Percentiles rank a stretch among this genome's conserved stretches.
phyloP scores from a whole-genome alignment of 2,113 vertebrate genomes.

The Platanista minor region DNA sequence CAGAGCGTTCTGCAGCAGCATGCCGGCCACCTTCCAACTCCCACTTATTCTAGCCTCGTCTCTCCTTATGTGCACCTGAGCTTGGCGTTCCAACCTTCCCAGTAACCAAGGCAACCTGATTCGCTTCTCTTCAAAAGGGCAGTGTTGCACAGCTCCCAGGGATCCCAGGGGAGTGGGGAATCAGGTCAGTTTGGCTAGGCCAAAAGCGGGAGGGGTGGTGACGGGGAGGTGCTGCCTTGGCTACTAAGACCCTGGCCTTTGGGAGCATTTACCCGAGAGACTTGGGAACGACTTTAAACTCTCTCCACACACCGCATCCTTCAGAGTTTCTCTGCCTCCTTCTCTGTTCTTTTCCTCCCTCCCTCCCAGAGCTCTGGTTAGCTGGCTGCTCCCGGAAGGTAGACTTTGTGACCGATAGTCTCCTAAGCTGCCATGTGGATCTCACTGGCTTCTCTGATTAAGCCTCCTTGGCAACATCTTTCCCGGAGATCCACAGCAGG shows the following conservation, averaged over 20 bases:
- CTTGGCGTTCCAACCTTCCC: neutral
- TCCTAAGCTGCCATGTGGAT: neutral
- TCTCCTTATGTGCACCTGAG: slow-evolving; percentile 32
- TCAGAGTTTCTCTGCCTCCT: neutral
- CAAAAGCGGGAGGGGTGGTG: neutral
- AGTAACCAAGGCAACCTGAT: slow-evolving; percentile 70
- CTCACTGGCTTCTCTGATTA: neutral
- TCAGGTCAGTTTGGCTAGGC: slow-evolving; percentile 59
- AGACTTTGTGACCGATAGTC: neutral
- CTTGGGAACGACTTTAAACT: neutral
- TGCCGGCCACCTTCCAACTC: neutral
- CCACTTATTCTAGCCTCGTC: neutral
- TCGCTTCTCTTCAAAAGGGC: slow-evolving; percentile 62
- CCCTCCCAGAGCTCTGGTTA: neutral
- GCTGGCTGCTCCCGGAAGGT: neutral
- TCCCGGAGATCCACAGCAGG: neutral
- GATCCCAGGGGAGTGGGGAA: slow-evolving; percentile 53
- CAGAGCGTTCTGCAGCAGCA: neutral
- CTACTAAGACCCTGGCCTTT: neutral
- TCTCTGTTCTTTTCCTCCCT: neutral
- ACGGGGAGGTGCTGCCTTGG: neutral
- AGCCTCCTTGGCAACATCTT: neutral
- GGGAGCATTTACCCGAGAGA: neutral
- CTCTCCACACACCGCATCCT: neutral
- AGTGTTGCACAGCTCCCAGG: slow-evolving; percentile 48